Evolutionary conservation across 2,113 vertebrate genomes (phyloP).

Genomic region (Sceloporus tristichus): DNA sequence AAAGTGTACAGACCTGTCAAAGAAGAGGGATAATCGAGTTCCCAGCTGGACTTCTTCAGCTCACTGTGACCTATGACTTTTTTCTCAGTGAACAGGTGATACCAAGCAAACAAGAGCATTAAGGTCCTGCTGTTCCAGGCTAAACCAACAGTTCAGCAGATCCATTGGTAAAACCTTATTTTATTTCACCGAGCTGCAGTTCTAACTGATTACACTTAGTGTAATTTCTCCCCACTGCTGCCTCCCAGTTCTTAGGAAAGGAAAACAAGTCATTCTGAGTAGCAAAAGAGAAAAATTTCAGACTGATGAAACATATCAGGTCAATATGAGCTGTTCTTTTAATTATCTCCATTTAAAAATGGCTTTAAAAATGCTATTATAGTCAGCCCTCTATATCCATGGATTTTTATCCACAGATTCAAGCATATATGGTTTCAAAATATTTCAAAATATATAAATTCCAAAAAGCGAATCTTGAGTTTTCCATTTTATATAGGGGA

Average conservation of each 20-base stretch:
- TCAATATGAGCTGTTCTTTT: conserved; percentile 9
- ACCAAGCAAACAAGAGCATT: background rate
- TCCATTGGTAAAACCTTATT: background rate
- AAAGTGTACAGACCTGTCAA: background rate
- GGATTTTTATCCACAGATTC: too few species aligned
- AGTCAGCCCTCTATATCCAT: too few species aligned
- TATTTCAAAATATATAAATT: too few species aligned
- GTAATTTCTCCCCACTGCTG: background rate
- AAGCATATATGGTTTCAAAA: too few species aligned
- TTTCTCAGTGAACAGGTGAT: background rate
- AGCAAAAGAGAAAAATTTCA: background rate
- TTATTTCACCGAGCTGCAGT: background rate
- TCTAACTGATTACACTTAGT: fast-evolving
- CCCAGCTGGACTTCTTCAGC: conserved; percentile 4
- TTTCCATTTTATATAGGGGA: too few species aligned
- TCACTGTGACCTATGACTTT: background rate
- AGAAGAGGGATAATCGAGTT: background rate
- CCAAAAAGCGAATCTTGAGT: too few species aligned
- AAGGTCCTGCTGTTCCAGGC: conserved; percentile 1
- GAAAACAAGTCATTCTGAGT: background rate
- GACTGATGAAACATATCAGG: background rate
- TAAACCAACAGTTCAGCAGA: background rate
- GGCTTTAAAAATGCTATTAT: too few species aligned
- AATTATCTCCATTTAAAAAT: conserved; percentile 14
- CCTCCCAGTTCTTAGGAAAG: background rate